Evolutionary conservation across 1,140 invertebrate genomes (phyloP).

Genomic region (Onthophagus taurus): DNA sequence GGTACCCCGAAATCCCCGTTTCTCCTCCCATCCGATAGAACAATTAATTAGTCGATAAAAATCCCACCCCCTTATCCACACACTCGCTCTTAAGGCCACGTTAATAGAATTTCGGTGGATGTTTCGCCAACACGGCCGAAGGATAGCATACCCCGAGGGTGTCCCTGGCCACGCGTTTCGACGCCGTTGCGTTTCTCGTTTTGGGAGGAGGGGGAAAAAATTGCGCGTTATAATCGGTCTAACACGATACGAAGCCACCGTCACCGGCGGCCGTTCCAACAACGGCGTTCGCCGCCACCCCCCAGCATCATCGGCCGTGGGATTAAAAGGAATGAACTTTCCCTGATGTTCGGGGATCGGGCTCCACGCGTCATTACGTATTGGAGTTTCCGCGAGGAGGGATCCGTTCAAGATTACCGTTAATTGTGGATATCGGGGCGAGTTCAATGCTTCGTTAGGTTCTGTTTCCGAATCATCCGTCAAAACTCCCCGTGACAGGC

Average conservation of each 20-base stretch:
- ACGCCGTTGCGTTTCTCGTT: constrained; percentile 9
- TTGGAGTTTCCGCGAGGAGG: constrained; percentile 22
- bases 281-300: neutral
- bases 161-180: constrained; percentile 14
- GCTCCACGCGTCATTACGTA: constrained; percentile 27
- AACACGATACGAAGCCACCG: constrained; percentile 29
- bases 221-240: constrained; percentile 34
- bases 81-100: too few species aligned
- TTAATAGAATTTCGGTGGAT: constrained; percentile 21
- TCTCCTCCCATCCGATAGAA: too few species aligned
- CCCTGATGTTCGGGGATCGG: neutral
- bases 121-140: constrained; percentile 28
- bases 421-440: constrained; percentile 28
- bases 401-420: constrained; percentile 23
- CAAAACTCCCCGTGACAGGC: too few species aligned
- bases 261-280: constrained; percentile 3
- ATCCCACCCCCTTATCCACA: too few species aligned
- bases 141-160: constrained; percentile 21
- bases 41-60: too few species aligned
- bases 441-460: constrained; percentile 28
- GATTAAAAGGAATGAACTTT: constrained; percentile 1
- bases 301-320: constrained; percentile 1
- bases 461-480: constrained; percentile 21
- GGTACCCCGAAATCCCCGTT: too few species aligned
- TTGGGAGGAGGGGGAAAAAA: constrained; percentile 24